Evolutionary conservation across 2,888 invertebrate species (phyloP).

Genomic region (Carterocephalus palaemon): DNA sequence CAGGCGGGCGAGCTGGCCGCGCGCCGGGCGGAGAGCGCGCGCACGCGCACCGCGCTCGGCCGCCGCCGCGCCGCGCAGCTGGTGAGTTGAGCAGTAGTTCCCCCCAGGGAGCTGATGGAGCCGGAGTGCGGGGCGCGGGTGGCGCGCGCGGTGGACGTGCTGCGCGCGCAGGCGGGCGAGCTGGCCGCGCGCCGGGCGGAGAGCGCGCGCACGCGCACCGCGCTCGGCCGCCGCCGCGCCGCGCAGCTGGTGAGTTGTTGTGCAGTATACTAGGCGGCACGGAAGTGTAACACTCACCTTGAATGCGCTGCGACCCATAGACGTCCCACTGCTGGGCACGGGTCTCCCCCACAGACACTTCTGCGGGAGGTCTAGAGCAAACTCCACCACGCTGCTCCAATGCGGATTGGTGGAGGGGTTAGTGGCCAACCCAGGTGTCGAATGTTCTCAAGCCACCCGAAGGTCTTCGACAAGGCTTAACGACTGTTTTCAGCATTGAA

Average conservation of each 20-base stretch:
- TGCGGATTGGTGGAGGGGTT: no score
- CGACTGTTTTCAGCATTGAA: no score
- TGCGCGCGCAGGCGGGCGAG: constrained; percentile 36
- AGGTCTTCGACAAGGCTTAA: no score
- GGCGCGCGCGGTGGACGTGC: constrained; percentile 38
- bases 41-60: constrained; percentile 28
- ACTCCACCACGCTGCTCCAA: no score
- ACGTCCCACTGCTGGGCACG: no score
- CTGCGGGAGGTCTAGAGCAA: no score
- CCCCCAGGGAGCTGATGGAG: constrained; percentile 59
- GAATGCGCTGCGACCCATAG: no score
- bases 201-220: constrained; percentile 23
- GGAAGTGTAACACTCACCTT: no score
- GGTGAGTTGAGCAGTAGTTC: no score
- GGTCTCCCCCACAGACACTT: no score
- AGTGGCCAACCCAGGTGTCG: no score
- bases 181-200: constrained; percentile 25
- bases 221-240: constrained; percentile 34
- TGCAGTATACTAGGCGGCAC: not conserved
- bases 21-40: constrained; percentile 32
- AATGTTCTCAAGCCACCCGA: no score
- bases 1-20: constrained; percentile 28
- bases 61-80: constrained; percentile 35
- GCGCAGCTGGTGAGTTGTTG: constrained; percentile 36
- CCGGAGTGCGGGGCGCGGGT: constrained; percentile 40